Evolutionary conservation across 1,140 invertebrate species (phyloP), one percentile per base, ranked within the genome.

Genomic region (Eubasilissa regina): DNA sequence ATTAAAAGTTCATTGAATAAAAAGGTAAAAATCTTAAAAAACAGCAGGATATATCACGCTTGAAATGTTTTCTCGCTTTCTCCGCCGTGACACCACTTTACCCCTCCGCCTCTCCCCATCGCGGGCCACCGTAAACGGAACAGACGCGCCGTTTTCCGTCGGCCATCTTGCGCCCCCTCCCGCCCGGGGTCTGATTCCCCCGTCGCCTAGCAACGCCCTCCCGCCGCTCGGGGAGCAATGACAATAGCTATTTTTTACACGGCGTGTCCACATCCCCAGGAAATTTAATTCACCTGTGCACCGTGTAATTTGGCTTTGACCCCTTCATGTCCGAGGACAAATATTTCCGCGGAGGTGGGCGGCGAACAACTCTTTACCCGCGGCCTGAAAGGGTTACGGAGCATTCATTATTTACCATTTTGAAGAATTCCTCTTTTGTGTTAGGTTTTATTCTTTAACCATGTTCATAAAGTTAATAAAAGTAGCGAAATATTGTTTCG

Each of bases 131-230:
- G 75, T 66, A 43, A 53, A 64, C 19, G 60, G 60, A 77, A 77
- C 64, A 68, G 75, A 77, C 60, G 62, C 58, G 66, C 44, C 53
- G 73, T 53, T 68, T 75, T 77, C 75, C 70, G 81, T 75, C 81
- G 78, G 81, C 81, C 81, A 82, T 82, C 78, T 80, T 82, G 81
- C 43, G n/a, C 48, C 62, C 60, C 64, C 60, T 25, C 21, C 66
- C 55, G 45, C 70, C 21, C 58, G 19, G n/a, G 47, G 47, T 25
- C 72, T 45, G 75, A 55, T 21, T 44, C 73, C 73, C 47, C 72
- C 13, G 81, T 82, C 73, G 81, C 81, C 76, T 68, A 58, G 81
- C 81, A 80, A 82, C 81, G 76, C 75, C 79, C 79, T 68, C 75
- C 66, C 48, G 17, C 19, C 17, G 45, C 56, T 62, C 25, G 12